Evolutionary conservation across 2,888 invertebrate genomes (phyloP), one percentile per base, ranked within the genome.

Genomic region (Dasypolia templi): DNA sequence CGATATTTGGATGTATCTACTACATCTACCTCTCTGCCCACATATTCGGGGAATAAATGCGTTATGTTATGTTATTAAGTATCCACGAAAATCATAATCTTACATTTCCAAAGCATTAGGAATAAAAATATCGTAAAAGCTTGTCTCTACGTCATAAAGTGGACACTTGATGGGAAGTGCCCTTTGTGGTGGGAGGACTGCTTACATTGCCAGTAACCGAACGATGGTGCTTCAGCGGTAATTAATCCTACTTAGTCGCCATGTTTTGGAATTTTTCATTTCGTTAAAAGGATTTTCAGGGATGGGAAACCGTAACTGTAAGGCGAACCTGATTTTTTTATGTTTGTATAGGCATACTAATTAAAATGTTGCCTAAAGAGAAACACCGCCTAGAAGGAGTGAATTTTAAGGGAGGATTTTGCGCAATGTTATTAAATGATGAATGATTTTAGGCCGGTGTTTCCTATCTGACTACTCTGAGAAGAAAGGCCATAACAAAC

Each of bases 141-240:
- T 56, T 72, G 68, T 62, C 71, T 39, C 32, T 46, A 39, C 66
- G 71, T 56, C 51, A 53, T 35, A 22, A 73, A 85, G 79, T 72
- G 71, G 79, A 39, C 53, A 69, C 82, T 84, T 29, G 69, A 73
- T 66, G 51, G 26, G 32, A 67, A 85, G 83, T 51, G 56, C 68
- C 62, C 51, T 72, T 75, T 71, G 35, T 69, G 53, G 19, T 62
- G 58, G 51, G 29, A 59, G 59, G 56, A 65, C 74, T 80, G 84
- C 80, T 82, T 84, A 83, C 86, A 83, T 59, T 77, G 76, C 64
- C 59, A 49, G 85, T 69, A 55, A 51, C 81, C 53, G 46, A 49
- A 77, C 51, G 74, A 82, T 82, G 77, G 65, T 59, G n/a, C 83
- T 84, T 75, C 67, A 82, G 32, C 65, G 39, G 32, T 77, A 83